A percentile compares a stretch with the other conserved stretches of the same genome.
Conservation (phyloP, 1,140 invertebrate genomes). For the Drosophila auraria region DNA sequence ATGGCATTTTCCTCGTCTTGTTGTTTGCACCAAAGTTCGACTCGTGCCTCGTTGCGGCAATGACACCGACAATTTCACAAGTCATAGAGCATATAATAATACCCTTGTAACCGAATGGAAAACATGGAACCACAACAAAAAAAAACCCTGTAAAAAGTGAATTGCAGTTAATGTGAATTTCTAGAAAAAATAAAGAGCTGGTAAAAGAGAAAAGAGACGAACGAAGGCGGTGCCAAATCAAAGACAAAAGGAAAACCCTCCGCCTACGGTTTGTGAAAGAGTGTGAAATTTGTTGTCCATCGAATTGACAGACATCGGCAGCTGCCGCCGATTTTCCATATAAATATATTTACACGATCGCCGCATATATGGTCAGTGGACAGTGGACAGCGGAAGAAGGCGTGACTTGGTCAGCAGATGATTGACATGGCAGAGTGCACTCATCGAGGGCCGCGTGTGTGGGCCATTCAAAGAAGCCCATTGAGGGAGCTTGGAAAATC, state of each 20-base stretch:
- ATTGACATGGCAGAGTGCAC: conserved; percentile 45
- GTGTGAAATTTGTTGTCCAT: conserved; percentile 51
- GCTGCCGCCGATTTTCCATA: conserved; percentile 44
- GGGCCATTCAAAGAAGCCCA: conserved; percentile 29
- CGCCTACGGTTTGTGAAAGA: conserved; percentile 31
- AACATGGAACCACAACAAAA: conserved; percentile 1
- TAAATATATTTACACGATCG: conserved; percentile 4
- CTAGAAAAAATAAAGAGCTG: conserved; percentile 30
- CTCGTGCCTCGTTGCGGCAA: conserved; percentile 67
- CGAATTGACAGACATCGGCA: conserved; percentile 50
- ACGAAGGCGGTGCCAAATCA: conserved; percentile 41
- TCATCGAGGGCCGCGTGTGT: conserved; percentile 37
- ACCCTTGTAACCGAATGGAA: conserved; percentile 35
- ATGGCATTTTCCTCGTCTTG: conserved; percentile 12
- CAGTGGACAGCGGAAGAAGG: conserved; percentile 35
- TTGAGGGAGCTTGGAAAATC: conserved; percentile 20
- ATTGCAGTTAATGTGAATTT: conserved; percentile 77
- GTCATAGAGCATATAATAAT: conserved; percentile 81
- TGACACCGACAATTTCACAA: conserved; percentile 80
- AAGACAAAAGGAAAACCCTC: conserved; percentile 44
- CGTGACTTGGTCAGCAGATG: conserved; percentile 57
- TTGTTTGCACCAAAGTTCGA: conserved; percentile 50
- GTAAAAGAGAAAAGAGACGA: conserved; percentile 30
- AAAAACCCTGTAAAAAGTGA: conserved; percentile 65
- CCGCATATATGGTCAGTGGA: conserved; percentile 2